phyloP scores from a whole-genome alignment of 2,888 invertebrate genomes.

The Eucera pruinosa region DNA sequence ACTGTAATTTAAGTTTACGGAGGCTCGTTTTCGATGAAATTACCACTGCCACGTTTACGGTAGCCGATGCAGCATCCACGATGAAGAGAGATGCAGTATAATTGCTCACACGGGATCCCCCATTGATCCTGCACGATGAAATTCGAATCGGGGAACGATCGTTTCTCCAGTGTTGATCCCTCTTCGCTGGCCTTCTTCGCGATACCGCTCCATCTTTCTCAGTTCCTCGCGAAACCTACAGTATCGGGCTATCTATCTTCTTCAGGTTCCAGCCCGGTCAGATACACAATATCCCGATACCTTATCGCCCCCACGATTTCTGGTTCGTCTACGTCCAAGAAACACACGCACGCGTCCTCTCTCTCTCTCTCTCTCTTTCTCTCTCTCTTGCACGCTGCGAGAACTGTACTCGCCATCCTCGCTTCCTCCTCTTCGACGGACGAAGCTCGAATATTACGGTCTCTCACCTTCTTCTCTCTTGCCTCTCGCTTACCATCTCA shows the following conservation, averaged over 20 bases:
- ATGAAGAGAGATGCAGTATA: slow-evolving; percentile 17
- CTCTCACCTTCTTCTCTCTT: slow-evolving; percentile 32
- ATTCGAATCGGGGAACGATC: slow-evolving; percentile 61
- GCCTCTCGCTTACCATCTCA: slow-evolving; percentile 78
- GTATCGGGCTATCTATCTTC: slow-evolving; percentile 68
- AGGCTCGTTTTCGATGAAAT: neutral
- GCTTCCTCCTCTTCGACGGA: neutral
- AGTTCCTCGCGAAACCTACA: slow-evolving; percentile 41
- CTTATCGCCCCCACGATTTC: slow-evolving; percentile 73
- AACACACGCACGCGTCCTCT: slow-evolving; percentile 32
- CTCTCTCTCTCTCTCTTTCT: slow-evolving; percentile 9
- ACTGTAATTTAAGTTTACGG: neutral
- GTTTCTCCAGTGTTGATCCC: slow-evolving; percentile 50
- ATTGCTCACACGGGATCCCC: slow-evolving; percentile 48
- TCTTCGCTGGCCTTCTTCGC: slow-evolving; percentile 34
- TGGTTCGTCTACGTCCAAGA: slow-evolving; percentile 53
- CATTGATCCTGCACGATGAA: slow-evolving; percentile 59
- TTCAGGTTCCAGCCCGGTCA: slow-evolving; percentile 63
- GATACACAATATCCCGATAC: slow-evolving; percentile 73
- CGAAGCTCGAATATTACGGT: neutral
- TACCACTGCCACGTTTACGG: too few relatives aligned
- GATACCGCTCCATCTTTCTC: slow-evolving; percentile 36
- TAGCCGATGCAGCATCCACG: too few relatives aligned
- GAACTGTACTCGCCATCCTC: too few relatives aligned
- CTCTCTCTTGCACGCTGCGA: neutral